Conservation (phyloP, 2,888 invertebrate species). For the Charanyca ferruginea region DNA sequence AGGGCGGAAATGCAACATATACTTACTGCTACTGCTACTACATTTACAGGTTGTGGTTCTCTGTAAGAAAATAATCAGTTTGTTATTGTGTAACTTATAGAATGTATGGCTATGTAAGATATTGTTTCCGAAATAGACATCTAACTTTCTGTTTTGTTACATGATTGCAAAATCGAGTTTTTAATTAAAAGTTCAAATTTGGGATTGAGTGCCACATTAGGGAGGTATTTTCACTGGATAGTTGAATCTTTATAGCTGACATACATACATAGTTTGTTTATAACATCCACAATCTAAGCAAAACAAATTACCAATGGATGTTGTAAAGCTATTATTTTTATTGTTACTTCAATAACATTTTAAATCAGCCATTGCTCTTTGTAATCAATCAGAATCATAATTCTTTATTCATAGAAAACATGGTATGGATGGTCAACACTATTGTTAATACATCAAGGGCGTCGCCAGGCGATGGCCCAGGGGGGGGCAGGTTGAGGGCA, state of each 20-base stretch:
- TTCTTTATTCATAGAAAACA: too few relatives aligned
- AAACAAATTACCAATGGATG: background rate
- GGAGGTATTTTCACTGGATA: background rate
- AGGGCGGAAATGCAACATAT: conserved; percentile 93
- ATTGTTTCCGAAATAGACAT: background rate
- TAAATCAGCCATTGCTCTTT: background rate
- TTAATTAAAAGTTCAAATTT: background rate
- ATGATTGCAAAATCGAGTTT: background rate
- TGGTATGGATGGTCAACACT: too few relatives aligned
- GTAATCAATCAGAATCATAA: too few relatives aligned
- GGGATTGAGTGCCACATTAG: too few relatives aligned
- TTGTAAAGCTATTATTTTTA: background rate
- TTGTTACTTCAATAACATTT: background rate
- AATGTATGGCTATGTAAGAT: background rate
- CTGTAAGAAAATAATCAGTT: conserved; percentile 73
- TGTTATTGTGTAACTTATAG: background rate
- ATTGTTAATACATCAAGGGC: too few relatives aligned
- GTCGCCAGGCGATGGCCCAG: too few relatives aligned
- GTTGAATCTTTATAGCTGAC: background rate
- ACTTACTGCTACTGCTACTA: conserved; percentile 92
- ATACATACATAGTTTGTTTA: too few relatives aligned
- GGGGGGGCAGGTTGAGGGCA: too few relatives aligned
- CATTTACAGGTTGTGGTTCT: conserved; percentile 91
- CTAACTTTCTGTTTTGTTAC: conserved; percentile 1
- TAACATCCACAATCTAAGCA: background rate